phyloP scores from a whole-genome alignment of 2,888 invertebrate species.

The Helleia helle region DNA sequence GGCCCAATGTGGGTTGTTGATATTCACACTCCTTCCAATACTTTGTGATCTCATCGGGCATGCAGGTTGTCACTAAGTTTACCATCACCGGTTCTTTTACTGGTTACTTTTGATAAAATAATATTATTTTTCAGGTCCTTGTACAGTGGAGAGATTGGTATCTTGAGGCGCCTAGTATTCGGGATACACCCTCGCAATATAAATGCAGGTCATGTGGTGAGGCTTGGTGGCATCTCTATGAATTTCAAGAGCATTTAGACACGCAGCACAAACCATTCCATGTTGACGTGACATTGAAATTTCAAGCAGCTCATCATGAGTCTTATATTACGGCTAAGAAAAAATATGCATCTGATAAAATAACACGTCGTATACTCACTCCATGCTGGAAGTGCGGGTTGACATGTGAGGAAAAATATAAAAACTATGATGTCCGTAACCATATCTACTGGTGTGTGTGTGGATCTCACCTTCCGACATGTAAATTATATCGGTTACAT shows the following conservation, averaged over 20 bases:
- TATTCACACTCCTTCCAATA: too few relatives aligned
- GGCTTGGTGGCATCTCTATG: constrained; percentile 37
- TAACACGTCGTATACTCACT: background rate
- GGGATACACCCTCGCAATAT: constrained; percentile 32
- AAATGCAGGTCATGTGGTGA: constrained; percentile 38
- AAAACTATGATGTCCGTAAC: background rate
- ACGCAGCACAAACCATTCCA: background rate
- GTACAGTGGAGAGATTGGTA: background rate
- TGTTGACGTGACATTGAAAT: background rate
- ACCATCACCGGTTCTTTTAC: too few relatives aligned
- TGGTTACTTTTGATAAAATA: too few relatives aligned
- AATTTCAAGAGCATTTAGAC: constrained; percentile 32
- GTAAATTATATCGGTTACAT: background rate
- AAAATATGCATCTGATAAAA: background rate
- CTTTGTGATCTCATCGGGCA: too few relatives aligned
- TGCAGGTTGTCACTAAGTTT: too few relatives aligned
- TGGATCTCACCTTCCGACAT: background rate
- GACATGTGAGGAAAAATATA: background rate
- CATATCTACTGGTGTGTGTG: background rate
- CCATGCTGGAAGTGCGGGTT: constrained; percentile 1
- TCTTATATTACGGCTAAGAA: constrained; percentile 19
- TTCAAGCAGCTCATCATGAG: constrained; percentile 23
- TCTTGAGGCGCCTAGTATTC: background rate
- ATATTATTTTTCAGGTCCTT: background rate
- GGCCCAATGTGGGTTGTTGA: too few relatives aligned